Base-by-base conservation (phyloP, 2,888 invertebrate genomes). In the Rotaria sp. region DNA sequence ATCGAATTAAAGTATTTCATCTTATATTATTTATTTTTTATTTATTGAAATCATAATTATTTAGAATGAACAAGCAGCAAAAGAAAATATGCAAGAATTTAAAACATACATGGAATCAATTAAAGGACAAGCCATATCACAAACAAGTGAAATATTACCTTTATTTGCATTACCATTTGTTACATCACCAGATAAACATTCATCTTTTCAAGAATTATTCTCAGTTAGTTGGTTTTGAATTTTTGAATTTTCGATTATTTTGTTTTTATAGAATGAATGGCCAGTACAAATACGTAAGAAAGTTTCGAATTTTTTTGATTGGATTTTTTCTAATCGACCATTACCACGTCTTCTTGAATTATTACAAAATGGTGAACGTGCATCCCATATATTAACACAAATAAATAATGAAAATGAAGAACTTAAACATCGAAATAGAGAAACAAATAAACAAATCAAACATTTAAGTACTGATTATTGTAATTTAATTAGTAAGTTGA, bases 131-230 rank as follows among this genome's bases (percentile, higher is more conserved):
- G 90, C 91, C 74, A 90, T 93, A 84, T 92, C 92, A 87, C 91
- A 92, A 87, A 93, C 93, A 55, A 91, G 92, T 74, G 92, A 93
- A 87, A 92, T 93, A 87, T 89, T 93, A 74, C 92, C 93, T 8
- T 93, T 92, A 87, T 93, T 93, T 89, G 93, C 93, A 50, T 89
- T 93, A 38, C 93, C 93, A 0, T 93, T 92, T 88, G 92, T 93
- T n/a, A 91, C 92, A 50, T 92, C 92, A 88, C 93, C 93, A 1
- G 90, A 91, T 86, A 89, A 91, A 41, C 93, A 93, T 89, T 92
- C 93, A 0, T 92, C 92, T 41, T 93, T 93, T 88, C 90, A 91
- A 85, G 92, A 93, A 88, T 89, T 93, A 80, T 93, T 93, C 88
- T 90, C 92, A 87, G 91, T 91, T 88, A 88, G 89, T 89, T n/a